Evolutionary conservation across 2,113 vertebrate species (phyloP), one percentile per base, ranked within the genome.

Genomic region (Tricholaema leucomelas): DNA sequence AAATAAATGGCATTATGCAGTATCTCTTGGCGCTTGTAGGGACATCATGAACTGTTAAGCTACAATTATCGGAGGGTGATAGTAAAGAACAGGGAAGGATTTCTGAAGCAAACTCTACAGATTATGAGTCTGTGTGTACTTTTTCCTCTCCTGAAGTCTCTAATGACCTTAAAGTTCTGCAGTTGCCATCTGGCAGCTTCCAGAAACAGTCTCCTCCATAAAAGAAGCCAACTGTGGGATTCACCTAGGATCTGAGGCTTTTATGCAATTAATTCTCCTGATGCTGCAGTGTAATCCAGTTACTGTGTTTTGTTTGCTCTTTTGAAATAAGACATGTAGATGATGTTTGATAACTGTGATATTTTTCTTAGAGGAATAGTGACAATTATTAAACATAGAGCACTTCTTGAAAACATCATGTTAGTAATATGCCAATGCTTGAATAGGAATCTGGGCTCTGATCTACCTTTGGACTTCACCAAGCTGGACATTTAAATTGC

Each of bases 121-220:
- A 9, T 27, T 0, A 0, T 52, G 63, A 3, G 11, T 72, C 63
- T 69, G n/a, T 16, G 65, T 40, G 28, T 31, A 30, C 6, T 24
- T 54, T 21, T 14, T 2, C 14, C 9, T 59, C 38, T 52, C 70
- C 10, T 50, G 69, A 33, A 54, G 54, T 27, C 83, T 38, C n/a
- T 24, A 23, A 83, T 16, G 20, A 35, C 18, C 12, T 55, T 23
- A 58, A 19, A 15, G 18, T 25, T 55, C 44, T 69, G 35, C 9
- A 25, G 33, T 18, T 85, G 69, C 65, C 35, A 23, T 52, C n/a
- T 80, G 69, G 21, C 44, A 28, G 10, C 18, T 65, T 59, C 52
- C 6, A 50, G 44, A 74, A 61, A n/a, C 0, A 4, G 12, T 15
- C 0, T n/a, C 20, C 20, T 42, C 27, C 9, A 4, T 71, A 73